phyloP scores from a whole-genome alignment of 2,113 vertebrate species.

The Prionailurus viverrinus region DNA sequence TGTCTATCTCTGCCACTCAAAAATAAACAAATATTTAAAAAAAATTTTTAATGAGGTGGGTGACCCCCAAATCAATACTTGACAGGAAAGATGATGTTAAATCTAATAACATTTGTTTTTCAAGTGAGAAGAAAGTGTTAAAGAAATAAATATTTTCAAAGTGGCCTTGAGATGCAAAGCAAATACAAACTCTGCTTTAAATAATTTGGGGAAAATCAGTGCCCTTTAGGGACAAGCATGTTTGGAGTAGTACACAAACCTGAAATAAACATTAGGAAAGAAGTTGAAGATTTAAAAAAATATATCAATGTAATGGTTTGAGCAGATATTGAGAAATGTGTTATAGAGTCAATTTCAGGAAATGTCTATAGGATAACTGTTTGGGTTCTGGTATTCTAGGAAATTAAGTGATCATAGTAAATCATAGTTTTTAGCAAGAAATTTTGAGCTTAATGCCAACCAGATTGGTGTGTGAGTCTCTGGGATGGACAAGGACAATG shows the following conservation, averaged over 20 bases:
- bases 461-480: background rate
- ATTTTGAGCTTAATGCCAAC: background rate
- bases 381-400: background rate
- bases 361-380: background rate
- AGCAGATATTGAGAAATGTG: background rate
- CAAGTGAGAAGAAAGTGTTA: background rate
- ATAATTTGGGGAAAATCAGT: background rate
- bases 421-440: background rate
- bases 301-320: background rate
- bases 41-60: background rate
- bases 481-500: background rate
- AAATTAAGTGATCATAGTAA: background rate
- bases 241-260: background rate
- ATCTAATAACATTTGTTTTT: background rate
- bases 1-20: no score
- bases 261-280: background rate
- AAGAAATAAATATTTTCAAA: background rate
- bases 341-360: background rate
- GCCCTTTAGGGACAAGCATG: background rate
- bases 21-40: no score
- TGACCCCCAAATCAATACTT: background rate
- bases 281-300: background rate
- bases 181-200: background rate
- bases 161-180: background rate
- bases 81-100: background rate